These are phyloP conservation scores for Amblyopsis rosae DNA, from an alignment of 2,113 vertebrate species.

Conservation along the genomic window DNA sequence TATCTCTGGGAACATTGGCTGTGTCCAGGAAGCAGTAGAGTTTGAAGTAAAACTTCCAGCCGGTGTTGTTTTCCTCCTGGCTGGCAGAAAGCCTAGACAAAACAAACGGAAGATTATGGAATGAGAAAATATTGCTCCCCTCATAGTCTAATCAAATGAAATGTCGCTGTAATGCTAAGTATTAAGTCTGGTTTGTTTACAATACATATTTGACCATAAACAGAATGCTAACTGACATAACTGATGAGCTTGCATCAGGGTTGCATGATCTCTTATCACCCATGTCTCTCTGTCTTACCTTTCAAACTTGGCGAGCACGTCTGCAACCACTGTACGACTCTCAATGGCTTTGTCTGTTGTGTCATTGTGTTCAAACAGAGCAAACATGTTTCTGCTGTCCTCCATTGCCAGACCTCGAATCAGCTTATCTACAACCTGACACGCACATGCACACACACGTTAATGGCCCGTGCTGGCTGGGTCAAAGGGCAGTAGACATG, in stretches of 20 bases:
- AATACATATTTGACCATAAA: no score
- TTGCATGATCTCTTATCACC: not conserved
- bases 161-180: no score
- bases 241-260: no score
- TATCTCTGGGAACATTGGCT: slow-evolving; percentile 87
- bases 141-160: no score
- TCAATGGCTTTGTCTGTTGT: slow-evolving; percentile 90
- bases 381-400: slow-evolving; percentile 97
- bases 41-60: slow-evolving; percentile 97
- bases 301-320: slow-evolving; percentile 95
- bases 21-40: slow-evolving; percentile 98
- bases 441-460: slow-evolving; percentile 17
- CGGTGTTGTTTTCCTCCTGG: slow-evolving; percentile 74
- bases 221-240: no score
- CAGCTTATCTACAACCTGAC: slow-evolving; percentile 96
- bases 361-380: slow-evolving; percentile 92
- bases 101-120: not conserved
- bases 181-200: no score
- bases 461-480: not conserved
- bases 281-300: slow-evolving; percentile 76
- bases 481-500: not conserved
- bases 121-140: not conserved
- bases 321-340: slow-evolving; percentile 90
- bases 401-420: slow-evolving; percentile 96
- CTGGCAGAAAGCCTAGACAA: slow-evolving; percentile 79